Conservation (phyloP, 2,888 invertebrate species). For the Sinodicranocentrus sp. region DNA sequence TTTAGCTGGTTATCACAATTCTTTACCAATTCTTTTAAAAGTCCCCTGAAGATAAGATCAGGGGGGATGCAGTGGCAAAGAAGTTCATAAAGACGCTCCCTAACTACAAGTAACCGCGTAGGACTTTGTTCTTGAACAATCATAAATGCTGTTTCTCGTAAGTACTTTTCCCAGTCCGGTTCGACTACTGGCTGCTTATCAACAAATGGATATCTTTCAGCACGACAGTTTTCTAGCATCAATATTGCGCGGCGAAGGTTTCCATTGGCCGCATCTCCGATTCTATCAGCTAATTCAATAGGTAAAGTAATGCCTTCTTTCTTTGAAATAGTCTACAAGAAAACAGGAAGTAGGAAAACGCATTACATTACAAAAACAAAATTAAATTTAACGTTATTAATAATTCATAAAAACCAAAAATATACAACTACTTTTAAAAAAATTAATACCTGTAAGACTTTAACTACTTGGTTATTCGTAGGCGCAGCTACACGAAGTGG, state of each 20-base stretch:
- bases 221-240: conserved; percentile 91
- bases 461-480: conserved; percentile 85
- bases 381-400: too few species aligned
- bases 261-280: conserved; percentile 89
- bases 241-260: conserved; percentile 95
- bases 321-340: conserved; percentile 83
- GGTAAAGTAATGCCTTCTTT: conserved; percentile 91
- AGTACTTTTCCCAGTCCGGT: conserved; percentile 95
- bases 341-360: conserved; percentile 46
- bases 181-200: conserved; percentile 79
- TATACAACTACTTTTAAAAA: not conserved
- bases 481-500: conserved; percentile 96
- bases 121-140: conserved; percentile 93
- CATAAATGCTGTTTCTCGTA: conserved; percentile 91
- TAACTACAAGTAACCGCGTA: conserved; percentile 88
- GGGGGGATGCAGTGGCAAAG: conserved; percentile 95
- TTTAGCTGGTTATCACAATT: conserved; percentile 95
- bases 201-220: conserved; percentile 75
- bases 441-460: conserved; percentile 80
- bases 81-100: conserved; percentile 94
- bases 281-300: conserved; percentile 85
- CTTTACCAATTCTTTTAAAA: conserved; percentile 89
- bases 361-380: not conserved
- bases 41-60: conserved; percentile 87
- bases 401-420: too few species aligned